A percentile compares a stretch with the other conserved stretches of the same genome.
Evolutionary conservation across 1,140 invertebrate species (phyloP).

Genomic region (Caenorhabditis tropicalis): DNA sequence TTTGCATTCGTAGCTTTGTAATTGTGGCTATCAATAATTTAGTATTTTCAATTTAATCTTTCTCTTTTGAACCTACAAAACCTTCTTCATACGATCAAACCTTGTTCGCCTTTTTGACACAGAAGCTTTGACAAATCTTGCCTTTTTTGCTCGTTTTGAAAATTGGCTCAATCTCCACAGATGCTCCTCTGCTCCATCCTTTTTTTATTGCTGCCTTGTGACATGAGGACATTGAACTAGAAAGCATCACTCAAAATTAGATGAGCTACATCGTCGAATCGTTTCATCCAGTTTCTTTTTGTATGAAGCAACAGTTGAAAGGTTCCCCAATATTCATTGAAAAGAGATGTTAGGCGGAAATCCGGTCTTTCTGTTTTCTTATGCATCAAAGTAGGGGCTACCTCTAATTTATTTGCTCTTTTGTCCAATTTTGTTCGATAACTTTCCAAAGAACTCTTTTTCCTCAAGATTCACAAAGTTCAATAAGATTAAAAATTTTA

Average conservation of each 20-base stretch:
- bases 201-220: constrained; percentile 11
- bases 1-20: background rate
- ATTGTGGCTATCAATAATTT: constrained; percentile 37
- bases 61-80: background rate
- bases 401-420: background rate
- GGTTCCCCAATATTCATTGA: background rate
- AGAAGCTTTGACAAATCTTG: background rate
- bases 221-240: constrained; percentile 29
- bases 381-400: background rate
- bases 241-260: constrained; percentile 42
- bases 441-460: background rate
- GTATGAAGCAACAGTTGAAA: background rate
- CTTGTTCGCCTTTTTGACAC: background rate
- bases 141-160: background rate
- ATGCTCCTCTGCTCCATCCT: background rate
- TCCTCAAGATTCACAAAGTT: background rate
- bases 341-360: background rate
- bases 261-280: background rate
- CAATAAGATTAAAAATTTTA: background rate
- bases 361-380: background rate
- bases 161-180: constrained; percentile 32
- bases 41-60: constrained; percentile 27
- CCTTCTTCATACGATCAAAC: background rate
- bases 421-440: background rate
- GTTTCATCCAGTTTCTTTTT: background rate